phyloP scores from a whole-genome alignment of 2,888 invertebrate species.

The Eilema caniola region DNA sequence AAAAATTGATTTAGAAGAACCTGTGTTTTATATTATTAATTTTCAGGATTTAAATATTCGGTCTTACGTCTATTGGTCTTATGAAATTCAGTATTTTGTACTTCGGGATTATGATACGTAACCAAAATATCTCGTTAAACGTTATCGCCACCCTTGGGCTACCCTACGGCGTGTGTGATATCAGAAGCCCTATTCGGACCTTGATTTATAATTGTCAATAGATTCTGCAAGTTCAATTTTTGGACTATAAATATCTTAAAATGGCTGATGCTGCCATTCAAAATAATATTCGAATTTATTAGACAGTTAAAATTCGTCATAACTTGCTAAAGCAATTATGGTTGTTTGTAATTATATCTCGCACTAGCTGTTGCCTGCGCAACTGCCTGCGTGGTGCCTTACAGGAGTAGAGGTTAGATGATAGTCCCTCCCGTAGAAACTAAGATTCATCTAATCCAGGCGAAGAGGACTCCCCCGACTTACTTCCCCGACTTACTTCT shows the following conservation, averaged over 20 bases:
- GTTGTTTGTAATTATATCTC: slow-evolving; percentile 37
- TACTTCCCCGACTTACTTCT: too few relatives aligned
- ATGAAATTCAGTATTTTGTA: too few relatives aligned
- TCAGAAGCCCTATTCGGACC: slow-evolving; percentile 32
- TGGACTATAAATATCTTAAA: slow-evolving; percentile 44
- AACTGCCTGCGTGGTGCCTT: too few relatives aligned
- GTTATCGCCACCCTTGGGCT: slow-evolving; percentile 19
- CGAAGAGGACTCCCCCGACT: too few relatives aligned
- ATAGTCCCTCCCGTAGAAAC: too few relatives aligned
- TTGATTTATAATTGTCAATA: slow-evolving; percentile 50
- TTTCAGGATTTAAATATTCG: too few relatives aligned
- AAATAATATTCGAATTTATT: slow-evolving; percentile 54
- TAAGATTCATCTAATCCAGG: too few relatives aligned
- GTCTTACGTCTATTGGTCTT: too few relatives aligned
- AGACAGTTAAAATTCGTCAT: slow-evolving; percentile 45
- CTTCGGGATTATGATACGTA: background rate
- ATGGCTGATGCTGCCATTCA: slow-evolving; percentile 37
- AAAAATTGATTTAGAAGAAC: too few relatives aligned
- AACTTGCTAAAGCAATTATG: slow-evolving; percentile 49
- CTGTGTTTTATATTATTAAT: too few relatives aligned
- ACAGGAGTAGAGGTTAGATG: too few relatives aligned
- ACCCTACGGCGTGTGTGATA: slow-evolving; percentile 41
- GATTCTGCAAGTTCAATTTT: slow-evolving; percentile 53
- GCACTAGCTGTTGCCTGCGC: too few relatives aligned
- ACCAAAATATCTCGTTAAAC: slow-evolving; percentile 26